phyloP scores from a whole-genome alignment of 2,797 vertebrate species.

The Anas bernieri region DNA sequence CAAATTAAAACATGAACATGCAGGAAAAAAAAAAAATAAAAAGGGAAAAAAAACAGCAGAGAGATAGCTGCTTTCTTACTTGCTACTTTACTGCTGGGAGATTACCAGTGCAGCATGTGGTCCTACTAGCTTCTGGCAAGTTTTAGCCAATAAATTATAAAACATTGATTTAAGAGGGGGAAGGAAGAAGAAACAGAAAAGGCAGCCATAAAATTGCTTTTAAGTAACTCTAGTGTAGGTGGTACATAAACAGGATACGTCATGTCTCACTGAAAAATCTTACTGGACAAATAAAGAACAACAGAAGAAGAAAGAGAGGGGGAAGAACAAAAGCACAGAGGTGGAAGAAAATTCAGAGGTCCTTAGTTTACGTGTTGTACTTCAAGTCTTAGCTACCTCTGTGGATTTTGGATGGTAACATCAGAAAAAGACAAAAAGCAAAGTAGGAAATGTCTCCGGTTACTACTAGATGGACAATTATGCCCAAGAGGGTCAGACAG shows the following conservation, averaged over 20 bases:
- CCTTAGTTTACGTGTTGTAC: neutral
- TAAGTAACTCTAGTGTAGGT: conserved; percentile 2
- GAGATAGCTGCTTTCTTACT: neutral
- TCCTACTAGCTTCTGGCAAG: conserved; percentile 15
- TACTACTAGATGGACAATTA: neutral
- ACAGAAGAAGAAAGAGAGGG: neutral
- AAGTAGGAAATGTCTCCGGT: neutral
- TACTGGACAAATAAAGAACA: neutral
- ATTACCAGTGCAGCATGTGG: conserved; percentile 21
- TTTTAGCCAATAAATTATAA: conserved; percentile 36
- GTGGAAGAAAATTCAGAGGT: neutral
- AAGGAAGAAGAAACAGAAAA: conserved; percentile 19
- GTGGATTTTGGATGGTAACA: neutral
- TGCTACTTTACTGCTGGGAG: conserved; percentile 13
- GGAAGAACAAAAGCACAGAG: neutral
- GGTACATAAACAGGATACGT: neutral
- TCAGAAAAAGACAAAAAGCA: neutral
- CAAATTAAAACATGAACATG: conserved; percentile 5
- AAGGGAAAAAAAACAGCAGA: neutral
- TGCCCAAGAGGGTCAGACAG: neutral
- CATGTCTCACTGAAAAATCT: neutral
- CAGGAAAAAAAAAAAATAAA: no score
- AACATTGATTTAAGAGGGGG: neutral
- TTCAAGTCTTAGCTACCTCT: neutral
- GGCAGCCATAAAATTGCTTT: conserved; percentile 37